Evolutionary conservation across 2,797 vertebrate species (phyloP), one percentile per base, ranked within the genome.

Genomic region (Dipus sagitta): DNA sequence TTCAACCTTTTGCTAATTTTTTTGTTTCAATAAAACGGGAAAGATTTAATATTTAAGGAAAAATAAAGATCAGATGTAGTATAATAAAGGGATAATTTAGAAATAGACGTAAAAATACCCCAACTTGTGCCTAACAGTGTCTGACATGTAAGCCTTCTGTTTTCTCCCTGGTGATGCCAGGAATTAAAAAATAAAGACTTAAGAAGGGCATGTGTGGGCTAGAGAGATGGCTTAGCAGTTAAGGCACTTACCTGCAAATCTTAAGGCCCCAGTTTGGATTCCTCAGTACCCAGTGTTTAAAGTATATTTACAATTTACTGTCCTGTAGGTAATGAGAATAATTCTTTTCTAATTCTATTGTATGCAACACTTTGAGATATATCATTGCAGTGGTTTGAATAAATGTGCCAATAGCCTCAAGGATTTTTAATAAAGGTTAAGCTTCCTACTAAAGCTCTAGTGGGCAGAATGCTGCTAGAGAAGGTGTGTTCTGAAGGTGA

Each of bases 41-140:
- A 6, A 28, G 78, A 24, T 21, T 79, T 86, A 52, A 89, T 90
- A 85, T 47, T 84, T 90, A 74, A 79, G n/a, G 47, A 12, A 30
- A 83, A 92, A 62, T 82, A 83, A 93, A 92, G 30, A 89, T 64
- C 24, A 87, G 23, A 78, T 60, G 18, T 38, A 77, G 24, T 75
- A 2, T 34, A 70, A 81, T 71, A 74, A 77, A 88, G 60, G 15
- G 77, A 9, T 15, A 78, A 81, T 88, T 60, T n/a, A 76, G 38
- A 2, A 58, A n/a, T 30, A 85, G 2, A 94, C 26, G 30, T 79
- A 71, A 67, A 89, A 85, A 28, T 86, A 10, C 24, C 17, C 28
- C 2, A 4, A 3, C 34, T 74, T 58, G 10, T 8, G 54, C 8
- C 23, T 81, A 21, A 54, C 32, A 30, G 52, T 34, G 6, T 52